Percentiles rank a stretch among this genome's conserved stretches.
Conservation (phyloP, 2,797 vertebrate genomes). For the Tapera naevia region DNA sequence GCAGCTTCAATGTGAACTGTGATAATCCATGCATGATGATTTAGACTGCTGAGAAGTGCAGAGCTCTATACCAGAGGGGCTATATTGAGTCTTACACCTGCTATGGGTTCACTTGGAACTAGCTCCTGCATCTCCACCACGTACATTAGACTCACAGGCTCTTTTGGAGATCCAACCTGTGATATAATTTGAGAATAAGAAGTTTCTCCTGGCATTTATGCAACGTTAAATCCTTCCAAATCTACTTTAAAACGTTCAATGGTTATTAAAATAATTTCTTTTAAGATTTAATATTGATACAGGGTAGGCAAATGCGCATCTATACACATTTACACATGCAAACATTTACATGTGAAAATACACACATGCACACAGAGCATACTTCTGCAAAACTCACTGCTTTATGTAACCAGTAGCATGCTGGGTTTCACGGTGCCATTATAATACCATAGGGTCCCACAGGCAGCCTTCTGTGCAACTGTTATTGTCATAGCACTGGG, state of each 20-base stretch:
- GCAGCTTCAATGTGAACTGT: neutral
- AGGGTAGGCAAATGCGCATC: neutral
- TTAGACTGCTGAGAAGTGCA: neutral
- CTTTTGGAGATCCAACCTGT: neutral
- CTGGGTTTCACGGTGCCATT: neutral
- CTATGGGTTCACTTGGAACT: neutral
- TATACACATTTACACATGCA: fast-evolving
- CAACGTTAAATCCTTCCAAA: neutral
- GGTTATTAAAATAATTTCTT: neutral
- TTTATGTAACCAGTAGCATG: neutral
- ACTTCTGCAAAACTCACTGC: neutral
- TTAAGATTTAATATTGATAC: neutral
- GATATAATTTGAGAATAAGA: neutral
- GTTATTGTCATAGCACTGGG: neutral
- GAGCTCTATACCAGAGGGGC: neutral
- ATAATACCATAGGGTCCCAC: neutral
- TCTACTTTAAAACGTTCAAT: neutral
- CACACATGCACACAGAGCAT: fast-evolving
- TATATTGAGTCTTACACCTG: neutral
- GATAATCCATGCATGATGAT: neutral
- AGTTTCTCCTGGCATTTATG: neutral
- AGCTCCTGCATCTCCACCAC: neutral
- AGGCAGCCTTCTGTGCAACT: neutral
- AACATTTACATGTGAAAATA: neutral
- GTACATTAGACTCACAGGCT: neutral